Evolutionary conservation across 2,888 invertebrate species (phyloP).

Genomic region (Penaeus monodon): DNA sequence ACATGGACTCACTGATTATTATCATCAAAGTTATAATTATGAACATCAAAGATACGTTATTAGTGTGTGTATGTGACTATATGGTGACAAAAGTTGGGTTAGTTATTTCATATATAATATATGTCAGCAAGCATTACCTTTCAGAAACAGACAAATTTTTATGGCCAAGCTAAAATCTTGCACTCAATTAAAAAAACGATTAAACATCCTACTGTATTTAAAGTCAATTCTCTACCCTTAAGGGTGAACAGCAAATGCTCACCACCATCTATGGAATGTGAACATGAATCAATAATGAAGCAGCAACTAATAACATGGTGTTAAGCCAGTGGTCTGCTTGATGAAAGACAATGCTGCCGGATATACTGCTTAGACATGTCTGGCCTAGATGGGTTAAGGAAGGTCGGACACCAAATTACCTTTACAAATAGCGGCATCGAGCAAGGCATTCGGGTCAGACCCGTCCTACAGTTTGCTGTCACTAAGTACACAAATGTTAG

Average conservation of each 20-base stretch:
- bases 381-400: slow-evolving; percentile 31
- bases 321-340: slow-evolving; percentile 43
- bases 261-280: slow-evolving; percentile 58
- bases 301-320: slow-evolving; percentile 35
- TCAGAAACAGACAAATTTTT: slow-evolving; percentile 58
- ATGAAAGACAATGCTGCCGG: slow-evolving; percentile 59
- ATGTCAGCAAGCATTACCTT: slow-evolving; percentile 59
- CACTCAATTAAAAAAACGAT: slow-evolving; percentile 15
- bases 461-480: slow-evolving; percentile 47
- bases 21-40: slow-evolving; percentile 30
- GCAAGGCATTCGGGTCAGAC: slow-evolving; percentile 23
- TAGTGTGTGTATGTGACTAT: slow-evolving; percentile 58
- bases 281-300: slow-evolving; percentile 31
- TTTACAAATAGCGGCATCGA: slow-evolving; percentile 24
- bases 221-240: slow-evolving; percentile 36
- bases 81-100: slow-evolving; percentile 55
- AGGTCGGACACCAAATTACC: slow-evolving; percentile 15
- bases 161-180: slow-evolving; percentile 47
- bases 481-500: slow-evolving; percentile 50
- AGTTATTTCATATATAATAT: slow-evolving; percentile 49
- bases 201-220: slow-evolving; percentile 37
- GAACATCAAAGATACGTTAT: slow-evolving; percentile 44
- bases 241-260: slow-evolving; percentile 15
- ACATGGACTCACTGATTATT: slow-evolving; percentile 39
- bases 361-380: slow-evolving; percentile 36